Conservation (phyloP, 2,113 vertebrate species). For the Ifrita kowaldi region DNA sequence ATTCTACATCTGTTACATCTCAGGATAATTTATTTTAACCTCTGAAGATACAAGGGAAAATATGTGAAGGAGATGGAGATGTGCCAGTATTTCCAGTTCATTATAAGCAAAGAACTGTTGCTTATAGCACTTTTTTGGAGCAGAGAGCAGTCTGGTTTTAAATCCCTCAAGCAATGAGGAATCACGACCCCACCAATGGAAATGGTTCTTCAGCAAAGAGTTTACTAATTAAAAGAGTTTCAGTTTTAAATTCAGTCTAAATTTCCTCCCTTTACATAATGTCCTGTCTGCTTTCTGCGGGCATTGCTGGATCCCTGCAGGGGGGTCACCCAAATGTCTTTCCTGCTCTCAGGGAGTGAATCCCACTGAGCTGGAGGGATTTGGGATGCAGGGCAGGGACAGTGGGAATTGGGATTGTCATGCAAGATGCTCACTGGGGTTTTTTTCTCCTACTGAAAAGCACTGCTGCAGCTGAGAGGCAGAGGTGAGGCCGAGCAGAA, state of each 20-base stretch:
- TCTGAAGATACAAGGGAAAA: conserved; percentile 45
- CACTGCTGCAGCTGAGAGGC: fast-evolving
- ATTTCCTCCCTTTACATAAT: neutral
- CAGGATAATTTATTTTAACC: conserved; percentile 43
- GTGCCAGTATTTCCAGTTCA: conserved; percentile 54
- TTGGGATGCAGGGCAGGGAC: neutral
- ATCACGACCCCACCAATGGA: neutral
- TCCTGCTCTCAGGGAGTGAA: neutral
- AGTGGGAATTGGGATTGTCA: fast-evolving
- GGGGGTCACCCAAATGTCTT: neutral
- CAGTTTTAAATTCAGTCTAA: neutral
- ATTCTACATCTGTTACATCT: conserved; percentile 35
- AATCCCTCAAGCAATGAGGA: conserved; percentile 32
- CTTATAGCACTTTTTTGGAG: conserved; percentile 46
- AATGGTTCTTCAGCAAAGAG: neutral
- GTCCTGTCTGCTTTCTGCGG: neutral
- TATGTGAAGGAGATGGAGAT: conserved; percentile 38
- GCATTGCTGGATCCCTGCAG: neutral
- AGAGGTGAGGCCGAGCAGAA: neutral
- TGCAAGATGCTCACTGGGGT: fast-evolving
- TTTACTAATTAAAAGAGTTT: neutral
- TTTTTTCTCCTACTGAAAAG: too few relatives aligned
- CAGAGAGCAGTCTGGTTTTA: conserved; percentile 34
- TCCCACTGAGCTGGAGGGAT: fast-evolving
- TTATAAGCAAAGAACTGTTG: conserved; percentile 39